Base-by-base conservation (phyloP, 1,140 invertebrate genomes). In the Bradysia coprophila region DNA sequence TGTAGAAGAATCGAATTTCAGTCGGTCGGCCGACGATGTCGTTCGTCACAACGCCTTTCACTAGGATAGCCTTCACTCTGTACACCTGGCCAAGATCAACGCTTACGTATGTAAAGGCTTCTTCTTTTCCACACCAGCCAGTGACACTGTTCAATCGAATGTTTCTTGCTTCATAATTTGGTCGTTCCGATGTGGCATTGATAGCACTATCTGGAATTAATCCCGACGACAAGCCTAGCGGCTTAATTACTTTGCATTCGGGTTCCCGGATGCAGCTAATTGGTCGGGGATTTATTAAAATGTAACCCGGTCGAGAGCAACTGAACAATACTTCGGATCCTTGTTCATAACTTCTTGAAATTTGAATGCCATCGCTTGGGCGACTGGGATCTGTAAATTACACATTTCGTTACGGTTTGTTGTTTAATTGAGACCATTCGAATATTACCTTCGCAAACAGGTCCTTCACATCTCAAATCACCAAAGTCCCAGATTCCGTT, bases 401-500 rank as follows among this genome's bases (percentile, higher is more conserved):
- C n/a, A n/a, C n/a, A n/a, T n/a, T n/a, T n/a, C n/a, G n/a, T n/a
- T n/a, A n/a, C n/a, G n/a, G n/a, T n/a, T n/a, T n/a, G n/a, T n/a
- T n/a, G n/a, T n/a, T n/a, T n/a, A n/a, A n/a, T n/a, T n/a, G n/a
- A n/a, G n/a, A n/a, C n/a, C n/a, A n/a, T n/a, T n/a, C n/a, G n/a
- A n/a, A n/a, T n/a, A n/a, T n/a, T n/a, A n/a, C n/a, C n/a, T 59
- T 86, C 78, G 59, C 92, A 96, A 1, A 94, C 89, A 18, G 90
- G 89, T 43, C 90, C 91, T 68, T 95, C 90, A 55, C 93, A 98
- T 38, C 89, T 70, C 15, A 98, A 66, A 61, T 95, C 88, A 9
- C 92, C 92, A 62, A 96, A 94, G 64, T 97, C 93, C 93, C 93
- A 97, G 40, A 88, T 79, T 6, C 86, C 88, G 56, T 91, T 90